A percentile compares a stretch with the other conserved stretches of the same genome.
phyloP scores from a whole-genome alignment of 2,113 vertebrate species.

The Osmerus mordax region DNA sequence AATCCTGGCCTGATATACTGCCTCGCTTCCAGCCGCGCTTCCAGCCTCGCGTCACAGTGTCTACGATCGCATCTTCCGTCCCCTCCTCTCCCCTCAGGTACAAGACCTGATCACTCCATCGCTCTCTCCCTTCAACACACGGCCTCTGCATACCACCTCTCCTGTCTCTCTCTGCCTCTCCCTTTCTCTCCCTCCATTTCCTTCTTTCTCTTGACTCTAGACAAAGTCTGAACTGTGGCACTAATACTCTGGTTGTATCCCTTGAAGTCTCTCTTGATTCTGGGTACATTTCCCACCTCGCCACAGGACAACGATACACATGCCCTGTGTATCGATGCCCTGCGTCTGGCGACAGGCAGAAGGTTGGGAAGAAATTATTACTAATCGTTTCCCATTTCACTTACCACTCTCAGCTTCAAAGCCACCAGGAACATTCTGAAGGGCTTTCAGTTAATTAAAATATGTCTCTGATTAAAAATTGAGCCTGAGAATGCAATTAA shows the following conservation, averaged over 20 bases:
- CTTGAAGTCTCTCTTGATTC: too few relatives aligned
- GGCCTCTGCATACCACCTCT: too few relatives aligned
- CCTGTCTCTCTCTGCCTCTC: not conserved
- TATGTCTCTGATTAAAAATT: slow-evolving; percentile 59
- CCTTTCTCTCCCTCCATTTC: slow-evolving; percentile 18
- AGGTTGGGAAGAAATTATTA: slow-evolving; percentile 36
- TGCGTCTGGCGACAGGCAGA: slow-evolving; percentile 14
- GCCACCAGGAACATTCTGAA: slow-evolving; percentile 43
- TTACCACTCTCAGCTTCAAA: slow-evolving; percentile 45
- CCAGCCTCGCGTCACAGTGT: slow-evolving; percentile 17
- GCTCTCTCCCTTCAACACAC: too few relatives aligned
- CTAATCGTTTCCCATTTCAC: slow-evolving; percentile 37
- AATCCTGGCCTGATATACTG: slow-evolving; percentile 63
- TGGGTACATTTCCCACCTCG: not conserved
- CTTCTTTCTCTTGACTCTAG: slow-evolving; percentile 13
- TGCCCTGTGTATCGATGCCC: too few relatives aligned
- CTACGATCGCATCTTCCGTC: slow-evolving; percentile 15
- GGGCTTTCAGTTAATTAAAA: slow-evolving; percentile 58
- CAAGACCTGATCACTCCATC: too few relatives aligned
- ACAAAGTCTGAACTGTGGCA: too few relatives aligned
- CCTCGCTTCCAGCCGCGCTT: slow-evolving; percentile 35
- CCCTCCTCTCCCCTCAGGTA: slow-evolving; percentile 1
- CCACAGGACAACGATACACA: not conserved
- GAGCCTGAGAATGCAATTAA: slow-evolving; percentile 52
- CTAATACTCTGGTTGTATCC: too few relatives aligned